Base-by-base conservation (phyloP, 2,888 invertebrate genomes). In the Ichneumoninae sp. region DNA sequence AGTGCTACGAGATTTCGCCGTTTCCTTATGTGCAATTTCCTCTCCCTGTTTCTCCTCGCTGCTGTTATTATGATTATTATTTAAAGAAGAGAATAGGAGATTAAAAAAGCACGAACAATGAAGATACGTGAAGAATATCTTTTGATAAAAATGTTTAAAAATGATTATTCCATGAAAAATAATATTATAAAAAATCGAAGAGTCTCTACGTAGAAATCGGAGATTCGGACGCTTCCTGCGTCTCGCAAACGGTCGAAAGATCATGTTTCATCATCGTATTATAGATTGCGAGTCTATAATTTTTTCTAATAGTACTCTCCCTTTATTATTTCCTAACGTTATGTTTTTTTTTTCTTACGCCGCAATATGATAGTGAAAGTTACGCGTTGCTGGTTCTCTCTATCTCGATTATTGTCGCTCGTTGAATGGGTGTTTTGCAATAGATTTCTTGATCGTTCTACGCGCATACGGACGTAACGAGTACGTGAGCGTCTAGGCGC, bases 351-450 rank as follows among this genome's bases (percentile, higher is more conserved):
- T 36, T 36, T 13, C 8, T 40, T 40, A 16, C 36, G 16, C 26
- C 22, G 26, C 52, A 54, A 47, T 7, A 47, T 52, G 6, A 30
- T 13, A 71, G 79, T 72, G 79, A 80, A 80, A 80, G 79, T 36
- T 65, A 16, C 30, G 52, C 62, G 36, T 62, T 33, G 50, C 47
- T 40, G 40, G 44, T 57, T 62, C 30, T 30, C 40, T 62, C 71
- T 13, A 40, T 26, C 71, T 40, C 54, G 72, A 54, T 72, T 66
- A 66, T 72, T 47, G 57, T 80, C 79, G 79, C 36, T 62, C 54
- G 50, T 60, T 65, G 62, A 76, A 68, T 66, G 19, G 66, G 57
- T 50, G 62, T 80, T 80, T 80, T 36, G 79, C 72, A 80, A 80
- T 36, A 57, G 71, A 66, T 16, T 52, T 70, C 44, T 19, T 30